Evolutionary conservation across 2,113 vertebrate genomes (phyloP), one percentile per base, ranked within the genome.

Genomic region (Hemichromis elongatus): DNA sequence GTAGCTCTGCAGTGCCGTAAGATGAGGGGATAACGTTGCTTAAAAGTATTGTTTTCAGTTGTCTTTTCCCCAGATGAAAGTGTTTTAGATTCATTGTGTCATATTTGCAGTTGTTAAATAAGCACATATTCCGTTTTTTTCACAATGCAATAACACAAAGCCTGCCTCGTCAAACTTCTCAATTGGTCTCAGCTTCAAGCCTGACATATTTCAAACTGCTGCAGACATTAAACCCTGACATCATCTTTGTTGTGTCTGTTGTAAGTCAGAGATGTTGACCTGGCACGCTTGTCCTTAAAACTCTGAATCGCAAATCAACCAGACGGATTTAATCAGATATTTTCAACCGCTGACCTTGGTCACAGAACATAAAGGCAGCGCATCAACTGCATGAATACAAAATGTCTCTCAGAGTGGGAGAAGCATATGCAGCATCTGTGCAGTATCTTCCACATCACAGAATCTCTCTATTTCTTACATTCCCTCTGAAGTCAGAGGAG

Each of bases 271-370:
- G 9, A 40, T 81, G 82, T 82, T 82, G 73, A 83, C 42, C 81
- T 7, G 14, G 11, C 75, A 66, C 16, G 9, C 2, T 59, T 73
- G 56, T 84, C 77, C 81, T 90, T 47, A 77, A 83, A 81, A 89
- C 59, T 81, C 84, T 18, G 21, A 86, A 70, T 83, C 37, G 2
- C 63, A 81, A 87, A 87, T 77, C 84, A 91, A 78, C 28, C 75
- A 75, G 79, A 83, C 11, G 33, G 77, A 88, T 90, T 90, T 82
- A 90, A 89, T 88, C 89, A 81, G 61, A 68, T 63, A 61, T 88
- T 88, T 92, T 78, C 68, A 78, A 54, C 88, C 3, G 4, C 73
- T 86, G 91, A 92, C 91, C 92, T 91, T 91, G 89, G 89, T 90
- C 86, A 79, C 77, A 28, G 78, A 87, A 89, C 83, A 84, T 73